These are phyloP conservation scores for Thryonomys swinderianus DNA, from an alignment of 2,113 vertebrate species.

Conservation along the genomic window DNA sequence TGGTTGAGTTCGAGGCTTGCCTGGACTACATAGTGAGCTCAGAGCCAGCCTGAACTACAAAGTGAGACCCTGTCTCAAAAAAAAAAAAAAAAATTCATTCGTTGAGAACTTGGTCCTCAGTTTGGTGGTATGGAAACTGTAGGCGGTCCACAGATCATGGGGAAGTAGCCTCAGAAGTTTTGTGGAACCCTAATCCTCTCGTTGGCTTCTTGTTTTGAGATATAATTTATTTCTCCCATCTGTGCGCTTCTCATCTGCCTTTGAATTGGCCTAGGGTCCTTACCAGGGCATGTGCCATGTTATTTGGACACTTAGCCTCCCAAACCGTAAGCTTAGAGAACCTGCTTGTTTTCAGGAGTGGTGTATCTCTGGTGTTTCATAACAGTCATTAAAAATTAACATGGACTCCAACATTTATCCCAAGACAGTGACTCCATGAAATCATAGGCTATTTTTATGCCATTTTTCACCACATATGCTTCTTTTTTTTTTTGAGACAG, in stretches of 20 bases:
- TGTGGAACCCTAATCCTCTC: background rate
- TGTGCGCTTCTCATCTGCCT: background rate
- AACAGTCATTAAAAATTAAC: background rate
- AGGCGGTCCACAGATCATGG: background rate
- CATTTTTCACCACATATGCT: too few species aligned
- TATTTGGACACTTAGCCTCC: background rate
- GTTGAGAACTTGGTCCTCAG: background rate
- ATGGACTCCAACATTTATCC: background rate
- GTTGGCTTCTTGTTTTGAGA: background rate
- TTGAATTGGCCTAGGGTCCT: background rate
- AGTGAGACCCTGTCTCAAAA: too few species aligned
- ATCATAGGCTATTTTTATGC: background rate
- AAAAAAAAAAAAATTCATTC: too few species aligned
- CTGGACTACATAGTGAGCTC: too few species aligned
- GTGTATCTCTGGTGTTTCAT: background rate
- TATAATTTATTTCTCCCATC: background rate
- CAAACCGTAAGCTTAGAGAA: background rate
- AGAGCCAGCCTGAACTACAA: too few species aligned
- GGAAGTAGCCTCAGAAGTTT: background rate
- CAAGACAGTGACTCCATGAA: background rate
- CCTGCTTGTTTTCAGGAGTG: background rate
- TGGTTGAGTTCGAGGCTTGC: too few species aligned
- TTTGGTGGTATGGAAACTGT: background rate
- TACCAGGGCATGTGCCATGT: background rate
- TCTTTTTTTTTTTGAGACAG: too few species aligned